Evolutionary conservation across 2,113 vertebrate species (phyloP), one percentile per base, ranked within the genome.

Genomic region (Oreochromis tanganicae): DNA sequence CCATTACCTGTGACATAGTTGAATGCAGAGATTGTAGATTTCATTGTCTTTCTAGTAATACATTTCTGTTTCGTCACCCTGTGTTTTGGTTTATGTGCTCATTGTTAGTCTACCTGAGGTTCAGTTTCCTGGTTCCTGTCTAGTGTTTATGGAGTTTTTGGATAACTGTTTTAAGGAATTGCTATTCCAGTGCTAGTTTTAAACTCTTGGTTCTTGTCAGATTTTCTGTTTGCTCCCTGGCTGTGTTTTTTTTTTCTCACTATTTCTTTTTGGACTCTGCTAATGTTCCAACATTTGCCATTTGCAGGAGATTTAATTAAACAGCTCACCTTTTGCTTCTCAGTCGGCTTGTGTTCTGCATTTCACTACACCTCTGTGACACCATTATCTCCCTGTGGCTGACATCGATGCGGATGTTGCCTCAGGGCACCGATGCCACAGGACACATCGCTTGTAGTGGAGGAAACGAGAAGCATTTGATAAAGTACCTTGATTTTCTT

Each of bases 331-430:
- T 48, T 75, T 75, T 48, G 71, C 6, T 75, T 75, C 41, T 48
- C 41, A 0, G 14, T 75, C 24, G 1, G 41, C 24, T 11, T 29
- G 56, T 29, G n/a, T 10, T n/a, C 52, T 55, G 54, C 54, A 24
- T 27, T 9, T 29, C 41, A 27, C 68, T 43, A 43, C 12, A 43
- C n/a, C 66, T 46, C 38, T 73, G 38, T 46, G 68, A 73, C 68
- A 73, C 68, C 38, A 46, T 73, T 46, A 73, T 46, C 68, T 73
- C 41, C 68, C 41, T 73, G 43, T 27, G 13, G 21, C 21, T 24
- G 41, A 46, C 68, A 73, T 2, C 5, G 5, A 73, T 0, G 9
- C 1, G 0, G 41, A 17, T 17, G 14, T 73, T 2, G 1, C 41
- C 5, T 48, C 41, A 2, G 41, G 41, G 41, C 14, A 73, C 41